These are phyloP conservation scores for Zaprionus kolodkinae DNA, from an alignment of 1,140 invertebrate genomes.

Conservation along the genomic window DNA sequence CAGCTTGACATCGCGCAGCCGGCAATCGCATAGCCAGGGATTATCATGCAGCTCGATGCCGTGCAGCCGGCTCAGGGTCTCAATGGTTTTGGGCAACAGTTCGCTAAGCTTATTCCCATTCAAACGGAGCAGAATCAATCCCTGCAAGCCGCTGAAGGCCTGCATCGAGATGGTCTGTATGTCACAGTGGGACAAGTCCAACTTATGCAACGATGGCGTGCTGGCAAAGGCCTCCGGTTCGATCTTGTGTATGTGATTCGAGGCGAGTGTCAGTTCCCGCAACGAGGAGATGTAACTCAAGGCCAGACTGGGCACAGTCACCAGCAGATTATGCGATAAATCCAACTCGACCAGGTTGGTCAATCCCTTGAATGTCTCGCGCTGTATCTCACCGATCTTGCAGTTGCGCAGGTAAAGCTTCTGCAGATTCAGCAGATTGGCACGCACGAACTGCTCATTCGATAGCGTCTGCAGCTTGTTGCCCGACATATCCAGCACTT, in stretches of 20 bases:
- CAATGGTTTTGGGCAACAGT: conserved; percentile 89
- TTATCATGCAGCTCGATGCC: conserved; percentile 95
- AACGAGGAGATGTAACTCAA: conserved; percentile 91
- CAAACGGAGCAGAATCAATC: conserved; percentile 92
- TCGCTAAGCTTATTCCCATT: conserved; percentile 92
- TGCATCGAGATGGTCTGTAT: conserved; percentile 89
- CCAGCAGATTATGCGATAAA: conserved; percentile 92
- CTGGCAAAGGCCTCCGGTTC: conserved; percentile 90
- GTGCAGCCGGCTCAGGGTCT: conserved; percentile 89
- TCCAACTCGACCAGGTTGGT: conserved; percentile 95
- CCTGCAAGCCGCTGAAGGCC: conserved; percentile 91
- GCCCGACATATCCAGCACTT: conserved; percentile 94
- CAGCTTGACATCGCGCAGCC: conserved; percentile 91
- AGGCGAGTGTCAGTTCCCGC: conserved; percentile 90
- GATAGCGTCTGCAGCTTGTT: conserved; percentile 93
- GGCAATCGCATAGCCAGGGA: conserved; percentile 96
- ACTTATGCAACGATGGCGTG: conserved; percentile 91
- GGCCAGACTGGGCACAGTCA: conserved; percentile 90
- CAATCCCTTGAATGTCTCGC: conserved; percentile 91
- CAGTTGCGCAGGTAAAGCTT: conserved; percentile 92
- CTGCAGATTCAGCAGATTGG: conserved; percentile 93
- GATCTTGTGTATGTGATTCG: conserved; percentile 93
- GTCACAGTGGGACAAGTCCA: conserved; percentile 93
- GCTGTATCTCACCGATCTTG: conserved; percentile 93
- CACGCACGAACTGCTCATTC: conserved; percentile 91